Evolutionary conservation across 2,797 vertebrate species (phyloP), one percentile per base, ranked within the genome.

Genomic region (Enteromius viviparus): DNA sequence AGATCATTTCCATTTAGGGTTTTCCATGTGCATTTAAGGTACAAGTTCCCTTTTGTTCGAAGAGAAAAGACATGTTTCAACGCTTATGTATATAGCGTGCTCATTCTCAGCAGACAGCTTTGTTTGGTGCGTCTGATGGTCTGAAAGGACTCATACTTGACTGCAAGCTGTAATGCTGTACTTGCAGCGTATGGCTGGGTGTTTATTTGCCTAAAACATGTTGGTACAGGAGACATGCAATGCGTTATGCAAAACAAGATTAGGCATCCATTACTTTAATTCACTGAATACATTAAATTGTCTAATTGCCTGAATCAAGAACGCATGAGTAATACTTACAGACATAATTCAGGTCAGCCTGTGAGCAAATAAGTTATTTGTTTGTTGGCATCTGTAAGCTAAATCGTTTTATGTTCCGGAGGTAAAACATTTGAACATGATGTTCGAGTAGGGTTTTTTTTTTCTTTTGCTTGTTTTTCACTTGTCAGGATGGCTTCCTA

Each of bases 241-340:
- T 19, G 51, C 32, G 64, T 89, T 87, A 80, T 85, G 66, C 81
- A 89, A 90, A 47, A 85, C 47, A 6, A 80, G 71, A 78, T 87
- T 75, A 58, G 6, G 26, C 47, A 37, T 71, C 76, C 66, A 65
- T 58, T 40, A 14, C 71, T 88, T 84, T 87, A 88, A 85, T 86
- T 77, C 71, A 12, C 5, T 74, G 23, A 84, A 83, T 47, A 66
- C 65, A 45, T 83, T 45, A 58, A 87, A 75, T 83, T 82, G 80
- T 87, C 7, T 66, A 69, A 87, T 80, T 76, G 72, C 55, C 74
- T 86, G 82, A 86, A 83, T 84, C 58, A n/a, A 62, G 37, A 76
- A 45, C 4, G 9, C 37, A 62, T 62, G 49, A 49, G 45, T 85
- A 68, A 78, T 53, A 62, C 19, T 6, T 29, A 34, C 10, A 51